A percentile compares a stretch with the other conserved stretches of the same genome.
Conservation (phyloP, 2,797 vertebrate species). For the Nasua narica region DNA sequence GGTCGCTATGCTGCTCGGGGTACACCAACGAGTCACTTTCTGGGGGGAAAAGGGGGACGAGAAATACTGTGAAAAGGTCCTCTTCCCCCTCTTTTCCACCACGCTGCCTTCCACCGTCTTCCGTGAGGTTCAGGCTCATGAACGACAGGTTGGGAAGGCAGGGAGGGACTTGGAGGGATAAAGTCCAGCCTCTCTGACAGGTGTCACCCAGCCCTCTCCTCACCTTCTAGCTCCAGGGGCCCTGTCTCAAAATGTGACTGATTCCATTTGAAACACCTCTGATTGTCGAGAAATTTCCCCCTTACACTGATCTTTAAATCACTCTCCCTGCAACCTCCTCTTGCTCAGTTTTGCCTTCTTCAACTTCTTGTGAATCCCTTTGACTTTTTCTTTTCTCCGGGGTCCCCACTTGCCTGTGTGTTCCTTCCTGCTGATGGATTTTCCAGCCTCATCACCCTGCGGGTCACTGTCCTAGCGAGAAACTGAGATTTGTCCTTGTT, state of each 20-base stretch:
- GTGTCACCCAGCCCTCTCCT: neutral
- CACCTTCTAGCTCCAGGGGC: fast-evolving
- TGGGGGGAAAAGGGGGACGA: neutral
- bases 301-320: neutral
- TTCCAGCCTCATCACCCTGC: neutral
- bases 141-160: neutral
- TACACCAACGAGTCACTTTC: neutral
- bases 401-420: neutral
- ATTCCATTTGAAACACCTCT: neutral
- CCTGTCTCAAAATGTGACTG: neutral
- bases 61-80: neutral
- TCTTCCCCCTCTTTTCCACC: neutral
- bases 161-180: neutral
- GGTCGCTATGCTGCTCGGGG: neutral
- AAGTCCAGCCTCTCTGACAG: neutral
- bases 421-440: neutral
- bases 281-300: neutral
- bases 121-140: neutral
- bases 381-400: neutral
- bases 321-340: neutral
- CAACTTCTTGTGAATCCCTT: neutral
- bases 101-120: fast-evolving
- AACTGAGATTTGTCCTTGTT: neutral
- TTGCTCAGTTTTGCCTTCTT: neutral
- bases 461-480: neutral